Conservation (phyloP, 2,113 vertebrate genomes). For the Urocitellus parryii region DNA sequence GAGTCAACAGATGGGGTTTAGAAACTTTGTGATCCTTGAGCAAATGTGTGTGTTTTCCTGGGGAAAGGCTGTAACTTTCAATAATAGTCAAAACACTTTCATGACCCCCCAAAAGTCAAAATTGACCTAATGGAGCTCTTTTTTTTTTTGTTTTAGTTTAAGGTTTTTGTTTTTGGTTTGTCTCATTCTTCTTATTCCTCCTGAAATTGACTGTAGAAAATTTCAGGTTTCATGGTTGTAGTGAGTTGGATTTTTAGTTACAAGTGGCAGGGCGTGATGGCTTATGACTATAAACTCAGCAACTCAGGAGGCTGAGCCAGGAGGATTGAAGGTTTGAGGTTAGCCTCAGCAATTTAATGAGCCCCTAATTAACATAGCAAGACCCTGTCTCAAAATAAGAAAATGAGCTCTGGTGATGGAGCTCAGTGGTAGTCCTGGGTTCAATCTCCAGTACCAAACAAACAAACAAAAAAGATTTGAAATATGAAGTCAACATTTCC, state of each 20-base stretch:
- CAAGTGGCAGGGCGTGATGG: too few relatives aligned
- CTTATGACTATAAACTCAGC: neutral
- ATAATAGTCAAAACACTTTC: neutral
- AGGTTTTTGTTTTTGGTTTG: constrained; percentile 12
- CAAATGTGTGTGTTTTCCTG: constrained; percentile 20
- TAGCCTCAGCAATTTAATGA: neutral
- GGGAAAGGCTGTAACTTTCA: constrained; percentile 4
- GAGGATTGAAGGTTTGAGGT: neutral
- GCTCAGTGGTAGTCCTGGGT: neutral
- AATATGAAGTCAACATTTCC: neutral
- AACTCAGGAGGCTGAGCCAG: neutral
- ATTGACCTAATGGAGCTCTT: neutral
- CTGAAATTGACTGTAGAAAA: constrained; percentile 20
- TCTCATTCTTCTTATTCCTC: neutral
- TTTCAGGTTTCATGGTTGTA: neutral
- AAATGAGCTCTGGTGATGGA: neutral
- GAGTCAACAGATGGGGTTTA: constrained; percentile 16
- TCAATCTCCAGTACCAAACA: neutral
- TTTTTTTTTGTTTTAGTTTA: neutral
- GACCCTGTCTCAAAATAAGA: neutral
- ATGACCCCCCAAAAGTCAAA: neutral
- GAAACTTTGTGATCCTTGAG: neutral
- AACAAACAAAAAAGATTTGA: neutral
- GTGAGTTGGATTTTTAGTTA: constrained; percentile 26
- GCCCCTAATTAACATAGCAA: too few relatives aligned